A percentile compares a stretch with the other conserved stretches of the same genome.
Conservation (phyloP, 2,888 invertebrate genomes). For the Drosophila mettleri region DNA sequence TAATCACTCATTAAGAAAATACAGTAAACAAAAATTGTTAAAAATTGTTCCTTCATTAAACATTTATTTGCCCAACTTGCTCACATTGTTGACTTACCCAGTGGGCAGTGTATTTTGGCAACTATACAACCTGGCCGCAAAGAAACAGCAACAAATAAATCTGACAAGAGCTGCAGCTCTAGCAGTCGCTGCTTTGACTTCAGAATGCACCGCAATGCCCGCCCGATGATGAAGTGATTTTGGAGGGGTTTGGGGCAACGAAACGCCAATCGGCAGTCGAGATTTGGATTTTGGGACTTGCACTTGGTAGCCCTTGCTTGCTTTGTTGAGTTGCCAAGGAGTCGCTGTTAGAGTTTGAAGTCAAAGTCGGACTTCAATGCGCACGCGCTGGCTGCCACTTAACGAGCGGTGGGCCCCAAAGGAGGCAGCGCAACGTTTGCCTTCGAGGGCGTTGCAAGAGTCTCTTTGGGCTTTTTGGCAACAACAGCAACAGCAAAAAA, state of each 20-base stretch:
- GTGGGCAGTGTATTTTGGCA: constrained; percentile 13
- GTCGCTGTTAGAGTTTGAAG: constrained; percentile 27
- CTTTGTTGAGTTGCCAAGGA: constrained; percentile 22
- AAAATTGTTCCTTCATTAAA: too few relatives aligned
- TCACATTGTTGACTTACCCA: neutral
- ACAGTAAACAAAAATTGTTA: too few relatives aligned
- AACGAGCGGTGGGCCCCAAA: constrained; percentile 63
- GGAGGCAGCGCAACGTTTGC: constrained; percentile 50
- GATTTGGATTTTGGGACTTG: constrained; percentile 36
- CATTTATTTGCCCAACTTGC: too few relatives aligned
- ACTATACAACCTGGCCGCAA: constrained; percentile 43
- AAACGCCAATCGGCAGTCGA: constrained; percentile 46
- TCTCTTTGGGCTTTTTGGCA: constrained; percentile 21
- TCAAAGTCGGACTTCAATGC: constrained; percentile 63
- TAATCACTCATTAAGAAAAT: too few relatives aligned
- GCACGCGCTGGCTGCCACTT: constrained; percentile 79
- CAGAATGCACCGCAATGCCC: constrained; percentile 58
- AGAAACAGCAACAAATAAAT: constrained; percentile 64
- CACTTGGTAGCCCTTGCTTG: constrained; percentile 23
- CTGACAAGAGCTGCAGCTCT: constrained; percentile 68
- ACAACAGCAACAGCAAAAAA: constrained; percentile 53
- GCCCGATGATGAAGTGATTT: constrained; percentile 75
- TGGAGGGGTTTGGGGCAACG: constrained; percentile 5
- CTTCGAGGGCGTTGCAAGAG: constrained; percentile 68
- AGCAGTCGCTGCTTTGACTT: constrained; percentile 67